Evolutionary conservation across 1,140 invertebrate genomes (phyloP).

Genomic region (Brachionus rotundiformis): DNA sequence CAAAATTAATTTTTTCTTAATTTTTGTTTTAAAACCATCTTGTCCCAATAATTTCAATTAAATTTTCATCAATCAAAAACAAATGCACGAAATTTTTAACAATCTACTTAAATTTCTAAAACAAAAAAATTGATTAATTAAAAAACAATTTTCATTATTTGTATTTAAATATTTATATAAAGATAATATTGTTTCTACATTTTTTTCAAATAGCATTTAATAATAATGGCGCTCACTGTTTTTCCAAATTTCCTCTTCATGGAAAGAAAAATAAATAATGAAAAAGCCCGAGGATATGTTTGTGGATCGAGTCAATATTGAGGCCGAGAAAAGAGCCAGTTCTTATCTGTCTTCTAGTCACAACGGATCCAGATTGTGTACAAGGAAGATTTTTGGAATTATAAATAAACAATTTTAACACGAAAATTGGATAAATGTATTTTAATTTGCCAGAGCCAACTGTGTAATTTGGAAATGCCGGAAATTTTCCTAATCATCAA

Average conservation of each 20-base stretch:
- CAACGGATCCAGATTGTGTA: neutral
- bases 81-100: neutral
- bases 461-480: neutral
- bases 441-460: neutral
- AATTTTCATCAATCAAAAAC: slow-evolving; percentile 19
- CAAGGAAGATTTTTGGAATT: neutral
- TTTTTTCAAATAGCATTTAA: neutral
- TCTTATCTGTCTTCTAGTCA: neutral
- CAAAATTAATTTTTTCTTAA: neutral
- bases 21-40: neutral
- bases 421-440: neutral
- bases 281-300: neutral
- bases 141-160: slow-evolving; percentile 6
- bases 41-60: neutral
- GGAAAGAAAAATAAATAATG: neutral
- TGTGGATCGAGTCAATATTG: neutral
- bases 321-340: neutral
- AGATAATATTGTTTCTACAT: neutral
- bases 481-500: neutral
- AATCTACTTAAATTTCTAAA: neutral
- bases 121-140: slow-evolving; percentile 33
- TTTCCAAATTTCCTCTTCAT: neutral
- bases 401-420: neutral
- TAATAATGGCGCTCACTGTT: neutral
- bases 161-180: neutral